phyloP scores from a whole-genome alignment of 2,888 invertebrate species.

The Drosophila paranaensis region DNA sequence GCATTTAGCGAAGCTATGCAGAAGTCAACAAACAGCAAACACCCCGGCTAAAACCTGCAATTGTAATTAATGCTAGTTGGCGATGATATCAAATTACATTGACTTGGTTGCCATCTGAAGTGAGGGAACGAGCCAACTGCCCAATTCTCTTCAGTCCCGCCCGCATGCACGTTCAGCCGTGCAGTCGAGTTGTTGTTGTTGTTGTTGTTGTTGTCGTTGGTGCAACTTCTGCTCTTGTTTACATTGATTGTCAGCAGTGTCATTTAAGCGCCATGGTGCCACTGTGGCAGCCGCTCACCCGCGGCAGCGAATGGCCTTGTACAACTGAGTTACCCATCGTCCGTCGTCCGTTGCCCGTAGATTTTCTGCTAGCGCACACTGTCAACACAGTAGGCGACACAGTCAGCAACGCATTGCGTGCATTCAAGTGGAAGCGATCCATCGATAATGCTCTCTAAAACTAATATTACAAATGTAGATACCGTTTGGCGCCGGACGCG shows the following conservation, averaged over 20 bases:
- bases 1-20: slow-evolving; percentile 48
- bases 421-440: slow-evolving; percentile 81
- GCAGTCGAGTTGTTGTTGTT: slow-evolving; percentile 17
- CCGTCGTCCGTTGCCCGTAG: slow-evolving; percentile 24
- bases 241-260: slow-evolving; percentile 76
- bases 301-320: slow-evolving; percentile 55
- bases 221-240: slow-evolving; percentile 60
- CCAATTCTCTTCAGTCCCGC: slow-evolving; percentile 13
- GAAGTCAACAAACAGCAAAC: slow-evolving; percentile 59
- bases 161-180: slow-evolving; percentile 29
- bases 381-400: slow-evolving; percentile 53
- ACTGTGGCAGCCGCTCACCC: slow-evolving; percentile 38
- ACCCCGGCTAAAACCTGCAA: slow-evolving; percentile 66
- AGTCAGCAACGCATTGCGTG: slow-evolving; percentile 54
- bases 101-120: slow-evolving; percentile 50
- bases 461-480: slow-evolving; percentile 81
- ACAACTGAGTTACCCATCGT: slow-evolving; percentile 24
- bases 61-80: slow-evolving; percentile 76
- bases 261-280: slow-evolving; percentile 73
- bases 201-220: slow-evolving; percentile 32
- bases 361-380: slow-evolving; percentile 38
- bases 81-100: slow-evolving; percentile 76
- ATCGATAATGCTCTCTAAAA: slow-evolving; percentile 82
- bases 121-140: slow-evolving; percentile 20
- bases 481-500: slow-evolving; percentile 81